Evolutionary conservation across 2,888 invertebrate genomes (phyloP), one percentile per base, ranked within the genome.

Genomic region (Drosophila meridionalis): DNA sequence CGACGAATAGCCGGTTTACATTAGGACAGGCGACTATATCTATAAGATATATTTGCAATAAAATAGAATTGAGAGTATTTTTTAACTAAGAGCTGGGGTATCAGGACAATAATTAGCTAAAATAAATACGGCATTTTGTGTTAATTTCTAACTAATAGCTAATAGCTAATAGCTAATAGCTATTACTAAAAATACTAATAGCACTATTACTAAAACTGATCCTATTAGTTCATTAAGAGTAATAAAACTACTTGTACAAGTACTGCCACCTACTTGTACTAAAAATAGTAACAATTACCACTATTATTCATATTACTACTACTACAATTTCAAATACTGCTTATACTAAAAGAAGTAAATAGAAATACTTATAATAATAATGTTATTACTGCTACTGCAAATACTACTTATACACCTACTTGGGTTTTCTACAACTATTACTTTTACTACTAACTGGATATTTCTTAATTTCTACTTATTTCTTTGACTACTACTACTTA

Each of bases 31-130:
- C 20, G 1, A 28, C 28, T 28, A 30, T 48, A 52, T 52, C 20
- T 36, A 52, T 36, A 36, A 52, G 20, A 26, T 52, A 52, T 52
- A 36, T 52, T 36, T 12, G 52, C 52, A 36, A 52, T 20, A 28
- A 47, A 47, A 28, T 7, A 7, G 47, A 47, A 28, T 40, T 28
- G 45, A 47, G 47, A 11, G 7, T 2, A 12, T 12, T 26, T 50
- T 50, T 30, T 50, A 9, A 7, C n/a, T n/a, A 50, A n/a, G 9
- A 20, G 28, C 9, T 50, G 9, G 2, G 50, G 7, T 8, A n/a
- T 9, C 1, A 4, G 32, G 6, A 6, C 32, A 34, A 11, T 11
- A 32, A 52, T 34, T 52, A 34, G 34, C 3, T 52, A 11, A 52
- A 52, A 20, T 34, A 34, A 34, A 52, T 50, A 34, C 11, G 2